Evolutionary conservation across 2,797 vertebrate genomes (phyloP), one percentile per base, ranked within the genome.

Genomic region (Cynopterus sphinx): DNA sequence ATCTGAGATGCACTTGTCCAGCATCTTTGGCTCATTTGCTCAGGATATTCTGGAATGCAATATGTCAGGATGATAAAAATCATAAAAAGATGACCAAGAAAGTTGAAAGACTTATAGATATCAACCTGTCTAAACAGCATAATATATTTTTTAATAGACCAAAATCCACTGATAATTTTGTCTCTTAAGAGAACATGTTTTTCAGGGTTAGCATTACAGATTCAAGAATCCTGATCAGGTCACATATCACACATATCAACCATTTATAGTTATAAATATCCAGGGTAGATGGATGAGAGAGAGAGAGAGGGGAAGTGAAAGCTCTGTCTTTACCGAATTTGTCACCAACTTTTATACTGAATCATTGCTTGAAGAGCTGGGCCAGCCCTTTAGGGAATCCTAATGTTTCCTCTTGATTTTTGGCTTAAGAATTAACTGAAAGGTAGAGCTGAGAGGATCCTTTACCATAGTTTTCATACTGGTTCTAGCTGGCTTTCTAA

Each of bases 31-130:
- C 73, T 95, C 46, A 53, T 87, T 90, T 95, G 39, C 49, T 73
- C 13, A 86, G 33, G 16, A 61, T 86, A 90, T 86, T 82, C 49
- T 91, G 68, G 68, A 95, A 94, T 88, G 71, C 53, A 84, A 61
- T 67, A 65, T 71, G 26, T 87, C 21, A 79, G 53, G 39, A 93
- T 94, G 28, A 74, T 94, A 87, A 92, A 92, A 92, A 51, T 90
- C 17, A 85, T 49, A 91, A 90, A 93, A 87, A 67, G 70, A 59
- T 2, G 71, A 39, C 19, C 9, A 79, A 65, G 16, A 13, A 96
- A 91, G 24, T 73, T 57, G 17, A 89, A 39, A 92, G 19, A 39
- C 5, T 95, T 95, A 57, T 43, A 86, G 17, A 91, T 8, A 93
- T 86, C 39, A 91, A 68, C 31, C 12, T 87, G n/a, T 51, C 24